Conservation (phyloP, 2,888 invertebrate species). For the Oasisia sp. region DNA sequence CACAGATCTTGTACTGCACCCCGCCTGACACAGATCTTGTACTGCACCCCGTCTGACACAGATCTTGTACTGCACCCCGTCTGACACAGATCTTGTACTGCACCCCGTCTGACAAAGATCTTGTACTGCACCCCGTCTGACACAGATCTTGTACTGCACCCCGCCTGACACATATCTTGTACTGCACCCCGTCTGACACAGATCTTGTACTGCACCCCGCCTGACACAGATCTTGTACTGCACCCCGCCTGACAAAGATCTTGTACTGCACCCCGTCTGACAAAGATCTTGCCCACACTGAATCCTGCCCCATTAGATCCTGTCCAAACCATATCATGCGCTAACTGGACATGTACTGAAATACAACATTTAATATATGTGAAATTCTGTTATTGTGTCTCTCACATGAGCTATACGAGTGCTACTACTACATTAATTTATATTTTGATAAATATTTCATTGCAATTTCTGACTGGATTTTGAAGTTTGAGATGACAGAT, state of each 20-base stretch:
- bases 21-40: constrained; percentile 75
- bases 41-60: background rate
- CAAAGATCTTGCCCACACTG: too few species aligned
- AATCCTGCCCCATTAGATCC: too few species aligned
- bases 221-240: too few species aligned
- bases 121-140: too few species aligned
- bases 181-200: constrained; percentile 81
- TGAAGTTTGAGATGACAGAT: background rate
- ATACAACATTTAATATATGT: background rate
- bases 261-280: background rate
- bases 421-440: background rate
- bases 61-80: too few species aligned
- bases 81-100: constrained; percentile 70
- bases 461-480: background rate
- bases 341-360: too few species aligned
- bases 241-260: constrained; percentile 76
- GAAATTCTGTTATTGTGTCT: background rate
- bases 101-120: background rate
- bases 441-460: background rate
- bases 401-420: background rate
- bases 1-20: too few species aligned
- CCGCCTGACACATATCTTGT: background rate
- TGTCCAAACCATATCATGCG: too few species aligned
- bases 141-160: background rate
- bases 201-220: background rate